Percentiles rank a stretch among this genome's conserved stretches.
These are phyloP conservation scores for Rhagologus leucostigma DNA, from an alignment of 2,113 vertebrate genomes.

Conservation along the genomic window DNA sequence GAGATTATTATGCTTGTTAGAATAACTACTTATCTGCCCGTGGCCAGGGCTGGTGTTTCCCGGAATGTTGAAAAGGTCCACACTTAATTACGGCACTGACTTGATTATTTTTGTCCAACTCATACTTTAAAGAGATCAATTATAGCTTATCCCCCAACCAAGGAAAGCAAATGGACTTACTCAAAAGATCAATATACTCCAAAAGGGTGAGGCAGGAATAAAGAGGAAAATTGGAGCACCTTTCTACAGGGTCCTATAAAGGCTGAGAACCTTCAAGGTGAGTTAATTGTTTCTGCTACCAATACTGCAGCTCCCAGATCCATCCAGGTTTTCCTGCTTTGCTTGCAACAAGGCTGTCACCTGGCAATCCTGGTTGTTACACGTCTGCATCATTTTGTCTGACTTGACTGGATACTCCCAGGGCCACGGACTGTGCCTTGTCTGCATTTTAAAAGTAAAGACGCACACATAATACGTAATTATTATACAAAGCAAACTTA, in stretches of 20 bases:
- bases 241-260: neutral
- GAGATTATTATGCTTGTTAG: neutral
- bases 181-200: neutral
- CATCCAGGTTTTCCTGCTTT: neutral
- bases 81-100: neutral
- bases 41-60: neutral
- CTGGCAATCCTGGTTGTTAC: neutral
- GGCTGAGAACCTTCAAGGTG: neutral
- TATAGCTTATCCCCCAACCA: neutral
- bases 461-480: rapidly evolving
- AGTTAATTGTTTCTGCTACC: neutral
- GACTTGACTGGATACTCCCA: neutral
- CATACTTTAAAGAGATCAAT: neutral
- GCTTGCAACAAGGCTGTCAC: neutral
- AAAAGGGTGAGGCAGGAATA: neutral
- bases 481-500: neutral
- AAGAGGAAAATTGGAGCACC: neutral
- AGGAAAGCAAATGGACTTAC: neutral
- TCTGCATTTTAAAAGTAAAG: neutral
- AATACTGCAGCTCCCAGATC: neutral
- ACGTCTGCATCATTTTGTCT: neutral
- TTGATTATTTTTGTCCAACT: conserved; percentile 14
- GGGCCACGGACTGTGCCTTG: neutral
- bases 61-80: neutral
- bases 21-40: neutral